Base-by-base conservation (phyloP, 1,140 invertebrate genomes). In the Brachionus rotundiformis region DNA sequence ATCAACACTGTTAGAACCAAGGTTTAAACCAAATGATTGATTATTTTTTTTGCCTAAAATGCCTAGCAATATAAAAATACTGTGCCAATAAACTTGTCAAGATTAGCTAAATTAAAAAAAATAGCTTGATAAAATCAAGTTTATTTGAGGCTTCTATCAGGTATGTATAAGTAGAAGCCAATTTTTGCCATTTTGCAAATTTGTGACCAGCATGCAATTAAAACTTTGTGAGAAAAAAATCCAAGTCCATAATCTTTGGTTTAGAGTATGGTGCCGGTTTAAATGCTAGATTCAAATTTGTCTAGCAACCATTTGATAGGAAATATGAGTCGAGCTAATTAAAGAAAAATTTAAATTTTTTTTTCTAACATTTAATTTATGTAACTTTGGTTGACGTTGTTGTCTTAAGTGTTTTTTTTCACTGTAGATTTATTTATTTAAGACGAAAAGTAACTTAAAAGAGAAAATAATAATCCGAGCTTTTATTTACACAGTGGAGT, bases 21-120 rank as follows among this genome's bases (percentile, higher is more conserved):
- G 19, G n/a, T 54, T 54, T 54, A 19, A 54, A 54, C 23, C 10
- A 54, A 54, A 54, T 19, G 47, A 54, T 54, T 54, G 47, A 54
- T 54, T 54, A 54, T 54, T 54, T 54, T 54, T 19, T 54, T 54
- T 54, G n/a, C 47, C 47, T 54, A 54, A 54, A 54, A 54, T 25
- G 47, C 47, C 47, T 54, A 54, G 47, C 47, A 54, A 54, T 54
- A 54, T 54, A 54, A 54, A 54, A 54, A 54, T 54, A 54, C 47
- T 19, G 47, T 23, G 47, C 6, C 47, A 54, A 19, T 54, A 54
- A 54, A 54, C 47, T 7, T 54, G 47, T 54, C 47, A 54, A 54
- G 47, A 54, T 54, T 54, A 54, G 47, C 47, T 54, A 54, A 54
- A 54, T 54, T 19, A 54, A 54, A 54, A 39, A 54, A 54, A 54